Conservation (phyloP, 2,113 vertebrate genomes). For the Octodon degus region DNA sequence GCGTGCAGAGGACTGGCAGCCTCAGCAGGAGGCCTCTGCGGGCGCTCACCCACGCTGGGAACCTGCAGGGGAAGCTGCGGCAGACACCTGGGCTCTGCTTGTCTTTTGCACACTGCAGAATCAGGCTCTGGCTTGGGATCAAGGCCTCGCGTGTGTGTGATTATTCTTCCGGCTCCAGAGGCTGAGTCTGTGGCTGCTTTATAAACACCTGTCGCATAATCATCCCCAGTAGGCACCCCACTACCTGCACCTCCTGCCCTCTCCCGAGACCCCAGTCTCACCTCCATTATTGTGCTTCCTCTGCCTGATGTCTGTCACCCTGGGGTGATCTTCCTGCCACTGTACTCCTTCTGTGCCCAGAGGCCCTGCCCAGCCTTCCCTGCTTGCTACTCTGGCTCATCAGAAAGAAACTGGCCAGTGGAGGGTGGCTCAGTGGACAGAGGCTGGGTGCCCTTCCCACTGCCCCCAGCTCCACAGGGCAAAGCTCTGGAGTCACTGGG, state of each 20-base stretch:
- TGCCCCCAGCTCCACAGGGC: neutral
- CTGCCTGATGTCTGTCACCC: accelerated
- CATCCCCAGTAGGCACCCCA: neutral
- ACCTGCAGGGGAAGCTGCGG: neutral
- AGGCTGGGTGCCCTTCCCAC: neutral
- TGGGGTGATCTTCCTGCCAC: neutral
- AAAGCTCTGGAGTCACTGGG: neutral
- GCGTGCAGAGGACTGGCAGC: neutral
- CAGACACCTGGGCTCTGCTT: neutral
- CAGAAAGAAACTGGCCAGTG: neutral
- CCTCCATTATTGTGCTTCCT: neutral
- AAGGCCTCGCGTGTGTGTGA: neutral
- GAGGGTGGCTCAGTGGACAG: neutral
- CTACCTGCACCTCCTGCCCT: neutral
- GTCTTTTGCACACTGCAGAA: neutral
- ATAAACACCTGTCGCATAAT: neutral
- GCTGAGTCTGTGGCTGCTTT: neutral
- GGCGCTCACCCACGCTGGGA: neutral
- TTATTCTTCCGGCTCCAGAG: neutral
- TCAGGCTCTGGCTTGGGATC: neutral
- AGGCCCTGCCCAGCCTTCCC: neutral
- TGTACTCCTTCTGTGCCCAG: neutral
- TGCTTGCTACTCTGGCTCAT: neutral
- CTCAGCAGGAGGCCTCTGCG: neutral
- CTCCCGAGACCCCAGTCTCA: neutral